These are phyloP conservation scores for Eucriotettix oculatus DNA, from an alignment of 2,888 invertebrate genomes.

Conservation along the genomic window DNA sequence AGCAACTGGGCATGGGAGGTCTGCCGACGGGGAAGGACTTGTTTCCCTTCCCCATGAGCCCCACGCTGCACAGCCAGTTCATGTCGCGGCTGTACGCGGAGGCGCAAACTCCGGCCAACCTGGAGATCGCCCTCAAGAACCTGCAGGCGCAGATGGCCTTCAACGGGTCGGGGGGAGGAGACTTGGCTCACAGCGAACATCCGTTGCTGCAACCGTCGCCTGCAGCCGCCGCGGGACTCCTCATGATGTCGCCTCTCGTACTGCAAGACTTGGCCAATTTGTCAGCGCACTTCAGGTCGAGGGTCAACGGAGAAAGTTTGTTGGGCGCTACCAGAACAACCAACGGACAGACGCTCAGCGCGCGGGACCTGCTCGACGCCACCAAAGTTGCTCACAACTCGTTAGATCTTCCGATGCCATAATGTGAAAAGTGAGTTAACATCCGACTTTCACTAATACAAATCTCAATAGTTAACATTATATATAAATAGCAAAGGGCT, in stretches of 20 bases:
- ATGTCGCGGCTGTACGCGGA: conserved; percentile 63
- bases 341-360: too few relatives aligned
- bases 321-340: too few relatives aligned
- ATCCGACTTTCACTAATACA: too few relatives aligned
- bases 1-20: too few relatives aligned
- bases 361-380: too few relatives aligned
- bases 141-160: conserved; percentile 26
- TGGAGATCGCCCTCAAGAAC: conserved; percentile 52
- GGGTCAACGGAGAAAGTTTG: background rate
- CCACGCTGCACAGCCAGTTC: conserved; percentile 58
- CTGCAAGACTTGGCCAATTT: background rate
- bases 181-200: conserved; percentile 22
- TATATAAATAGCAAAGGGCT: too few relatives aligned
- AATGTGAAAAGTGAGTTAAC: background rate
- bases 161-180: conserved; percentile 27
- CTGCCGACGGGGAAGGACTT: conserved; percentile 27
- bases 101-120: conserved; percentile 32
- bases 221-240: conserved; percentile 28
- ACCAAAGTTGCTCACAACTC: too few relatives aligned
- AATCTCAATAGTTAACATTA: too few relatives aligned
- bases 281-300: background rate
- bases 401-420: background rate
- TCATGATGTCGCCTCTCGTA: conserved; percentile 26
- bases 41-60: conserved; percentile 37
- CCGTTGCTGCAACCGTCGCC: conserved; percentile 29